Evolutionary conservation across 2,888 invertebrate genomes (phyloP), one percentile per base, ranked within the genome.

Genomic region (Ornithoptera alexandrae): DNA sequence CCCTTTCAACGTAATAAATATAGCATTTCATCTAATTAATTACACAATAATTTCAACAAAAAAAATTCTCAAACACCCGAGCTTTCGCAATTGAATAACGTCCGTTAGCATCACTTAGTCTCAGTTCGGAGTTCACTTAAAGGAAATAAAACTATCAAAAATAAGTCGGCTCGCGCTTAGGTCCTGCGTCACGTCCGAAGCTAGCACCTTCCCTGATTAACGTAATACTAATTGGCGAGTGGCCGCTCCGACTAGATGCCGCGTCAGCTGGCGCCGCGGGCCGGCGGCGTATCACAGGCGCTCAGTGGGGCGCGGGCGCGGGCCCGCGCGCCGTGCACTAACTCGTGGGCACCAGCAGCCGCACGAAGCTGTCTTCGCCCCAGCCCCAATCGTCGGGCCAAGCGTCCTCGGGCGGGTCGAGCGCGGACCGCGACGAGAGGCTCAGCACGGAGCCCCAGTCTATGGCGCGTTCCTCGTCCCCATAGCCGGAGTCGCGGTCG

Each of bases 401-500:
- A 77, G 96, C 92, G 92, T 97, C 96, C 89, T 96, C 96, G 90
- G 96, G 88, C 75, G 97, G 96, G 89, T 97, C 97, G 70, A 97
- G 93, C 84, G 97, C 97, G 72, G 97, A 97, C 83, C 97, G 97
- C 76, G 96, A 96, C 77, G 97, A 96, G 64, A 97, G 94, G 84
- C 96, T 97, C 75, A 97, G 94, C 79, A 97, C 97, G 65, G 97
- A 97, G 85, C 97, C 97, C 97, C 97, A 97, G 91, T 97, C 97
- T 88, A 97, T 97, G 79, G 96, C 95, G 77, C 96, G 94, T 84
- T 95, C 94, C 85, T 96, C 96, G 79, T 95, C 95, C 86, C 96
- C 96, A 85, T 95, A 95, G 76, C 96, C 96, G 24, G 96, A 96
- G 85, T 96, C 96, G 66, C 94, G 94, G 84, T 96, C 96, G 74